These are phyloP conservation scores for Galeopsomyia nigrocyanea DNA, from an alignment of 2,888 invertebrate species.

Conservation along the genomic window DNA sequence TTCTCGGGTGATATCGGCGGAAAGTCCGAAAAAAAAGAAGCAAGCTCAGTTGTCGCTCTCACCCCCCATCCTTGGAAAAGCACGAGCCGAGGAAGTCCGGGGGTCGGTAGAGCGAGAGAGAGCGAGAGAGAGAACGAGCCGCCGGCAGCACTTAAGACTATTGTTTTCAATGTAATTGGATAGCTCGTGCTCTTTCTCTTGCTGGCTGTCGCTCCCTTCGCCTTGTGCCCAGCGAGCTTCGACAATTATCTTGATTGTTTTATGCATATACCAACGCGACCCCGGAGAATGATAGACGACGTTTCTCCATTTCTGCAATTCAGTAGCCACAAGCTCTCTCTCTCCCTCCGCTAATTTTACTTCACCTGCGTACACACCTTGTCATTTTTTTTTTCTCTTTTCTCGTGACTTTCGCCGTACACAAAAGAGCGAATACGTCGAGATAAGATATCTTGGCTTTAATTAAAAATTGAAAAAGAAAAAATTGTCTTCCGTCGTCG, in stretches of 20 bases:
- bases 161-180: conserved; percentile 72
- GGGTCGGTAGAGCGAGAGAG: background rate
- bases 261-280: conserved; percentile 63
- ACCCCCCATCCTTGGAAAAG: conserved; percentile 53
- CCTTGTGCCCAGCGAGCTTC: conserved; percentile 59
- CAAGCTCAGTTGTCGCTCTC: conserved; percentile 46
- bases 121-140: conserved; percentile 53
- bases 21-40: conserved; percentile 23
- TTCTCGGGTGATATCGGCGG: conserved; percentile 11
- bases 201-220: conserved; percentile 32
- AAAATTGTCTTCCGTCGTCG: no score
- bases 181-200: conserved; percentile 55
- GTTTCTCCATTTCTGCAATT: conserved; percentile 49
- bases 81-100: conserved; percentile 47
- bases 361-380: background rate
- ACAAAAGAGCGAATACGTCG: conserved; percentile 32
- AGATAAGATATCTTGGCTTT: background rate
- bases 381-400: background rate
- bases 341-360: conserved; percentile 17
- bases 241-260: conserved; percentile 70
- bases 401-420: background rate
- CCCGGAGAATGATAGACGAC: conserved; percentile 45
- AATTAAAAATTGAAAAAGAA: no score
- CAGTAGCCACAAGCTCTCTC: conserved; percentile 36
- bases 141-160: conserved; percentile 70